These are phyloP conservation scores for Andrena camellia DNA, from an alignment of 2,888 invertebrate genomes.

Conservation along the genomic window DNA sequence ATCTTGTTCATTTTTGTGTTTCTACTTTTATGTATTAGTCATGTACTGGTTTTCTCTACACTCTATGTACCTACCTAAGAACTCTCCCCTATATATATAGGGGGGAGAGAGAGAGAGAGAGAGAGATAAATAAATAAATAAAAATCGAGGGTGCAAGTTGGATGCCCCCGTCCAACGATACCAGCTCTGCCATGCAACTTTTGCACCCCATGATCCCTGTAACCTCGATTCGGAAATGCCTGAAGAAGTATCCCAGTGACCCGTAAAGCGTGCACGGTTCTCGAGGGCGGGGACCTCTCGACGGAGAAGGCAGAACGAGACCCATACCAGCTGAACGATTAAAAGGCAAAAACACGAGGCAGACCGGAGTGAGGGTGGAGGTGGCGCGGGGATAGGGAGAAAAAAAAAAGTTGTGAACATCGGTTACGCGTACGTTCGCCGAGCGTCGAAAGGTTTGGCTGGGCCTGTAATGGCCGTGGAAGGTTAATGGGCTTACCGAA, in stretches of 20 bases:
- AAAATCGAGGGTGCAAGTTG: no score
- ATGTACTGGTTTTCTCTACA: no score
- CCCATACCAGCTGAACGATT: slow-evolving; percentile 23
- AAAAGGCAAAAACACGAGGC: slow-evolving; percentile 43
- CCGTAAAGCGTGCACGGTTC: background rate
- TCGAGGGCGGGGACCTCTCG: background rate
- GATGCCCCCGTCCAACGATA: no score
- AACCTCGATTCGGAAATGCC: background rate
- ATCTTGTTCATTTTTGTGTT: no score
- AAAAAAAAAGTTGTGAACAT: slow-evolving; percentile 57
- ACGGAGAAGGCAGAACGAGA: background rate
- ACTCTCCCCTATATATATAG: no score
- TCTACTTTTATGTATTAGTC: no score
- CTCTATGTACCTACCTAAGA: no score
- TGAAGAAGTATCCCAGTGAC: background rate
- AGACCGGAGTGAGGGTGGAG: background rate
- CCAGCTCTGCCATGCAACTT: background rate
- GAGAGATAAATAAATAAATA: no score
- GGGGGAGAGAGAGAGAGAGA: no score
- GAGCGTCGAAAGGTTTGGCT: slow-evolving; percentile 62
- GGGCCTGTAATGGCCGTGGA: slow-evolving; percentile 66
- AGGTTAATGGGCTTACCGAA: slow-evolving; percentile 82
- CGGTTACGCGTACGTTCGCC: slow-evolving; percentile 66
- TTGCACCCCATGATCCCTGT: background rate
- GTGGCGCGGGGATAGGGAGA: background rate